Evolutionary conservation across 2,113 vertebrate species (phyloP), one percentile per base, ranked within the genome.

Genomic region (Sula dactylatra): DNA sequence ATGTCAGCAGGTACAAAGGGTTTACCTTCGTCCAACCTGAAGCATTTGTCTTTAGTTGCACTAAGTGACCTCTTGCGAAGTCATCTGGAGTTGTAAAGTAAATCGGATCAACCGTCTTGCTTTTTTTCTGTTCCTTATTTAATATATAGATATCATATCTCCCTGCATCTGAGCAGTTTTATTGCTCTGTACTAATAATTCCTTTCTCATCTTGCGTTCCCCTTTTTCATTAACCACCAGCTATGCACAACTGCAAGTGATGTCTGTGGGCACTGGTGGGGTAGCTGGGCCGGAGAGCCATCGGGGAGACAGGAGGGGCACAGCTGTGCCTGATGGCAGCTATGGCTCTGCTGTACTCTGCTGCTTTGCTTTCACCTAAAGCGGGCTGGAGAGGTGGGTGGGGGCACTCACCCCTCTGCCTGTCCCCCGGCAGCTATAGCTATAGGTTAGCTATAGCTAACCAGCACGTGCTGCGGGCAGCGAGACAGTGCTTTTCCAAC

Each of bases 81-180:
- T 96, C 91, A 91, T 91, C 88, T 88, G 94, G 88, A 94, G 86
- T 52, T 90, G 86, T 88, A 80, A 91, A 92, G 76, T 42, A 89
- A 93, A 74, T 59, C 10, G 50, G 82, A 88, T 72, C 93, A 90
- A 78, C 79, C 92, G 92, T 92, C 92, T 92, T 90, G 82, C 85
- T 86, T 79, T 65, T 92, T 92, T 86, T 26, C 88, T 92, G 64
- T 73, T 88, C 64, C 47, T 73, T 54, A 40, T 94, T 86, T 92
- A 94, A 81, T 94, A 86, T 72, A 88, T 83, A 69, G 79, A 90
- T 83, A 29, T 80, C 85, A 77, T 55, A 73, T 54, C 90, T 86
- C 49, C 71, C 79, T 59, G 76, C 79, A 69, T 45, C 93, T 73
- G 67, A 92, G 86, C 13, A 4, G 34, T 70, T 88, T 90, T 80